Base-by-base conservation (phyloP, 2,797 vertebrate genomes). In the Ambastaia sidthimunki region DNA sequence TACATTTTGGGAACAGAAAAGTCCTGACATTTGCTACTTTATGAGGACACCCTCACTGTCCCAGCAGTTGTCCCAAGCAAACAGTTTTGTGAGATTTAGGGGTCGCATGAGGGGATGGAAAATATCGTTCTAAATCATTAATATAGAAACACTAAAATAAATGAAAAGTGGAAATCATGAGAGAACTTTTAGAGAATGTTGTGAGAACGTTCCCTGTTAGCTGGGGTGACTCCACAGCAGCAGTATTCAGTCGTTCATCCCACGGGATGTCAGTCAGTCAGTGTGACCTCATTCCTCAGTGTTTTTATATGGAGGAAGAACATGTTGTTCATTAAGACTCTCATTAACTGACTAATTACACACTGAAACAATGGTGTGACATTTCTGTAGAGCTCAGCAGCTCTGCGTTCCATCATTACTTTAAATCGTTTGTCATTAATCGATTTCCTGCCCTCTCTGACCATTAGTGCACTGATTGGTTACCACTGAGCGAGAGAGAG, bases 301-400 rank as follows among this genome's bases (percentile, higher is more conserved):
- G 25, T 37, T 67, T 69, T 70, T 52, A 60, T 25, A 47, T 23
- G 88, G 80, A 68, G 25, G 6, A 65, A 82, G 81, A 82, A 79
- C 75, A 60, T 70, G 70, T 44, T 66, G 76, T 82, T 89, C 85
- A 90, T 91, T 89, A 90, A 57, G 21, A 76, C 86, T 86, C 84
- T 89, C 89, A 91, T 93, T 92, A 91, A 86, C 83, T 85, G 75
- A 71, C 82, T 91, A 90, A 92, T 91, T 87, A 89, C 81, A 82
- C 37, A 37, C 83, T 80, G 76, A 80, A 78, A 80, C 78, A 76
- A 70, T 54, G 60, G 31, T 73, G 84, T 85, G 72, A 66, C 15
- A 59, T 87, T 89, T 74, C 72, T 71, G 16, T 47, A 47, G 68
- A 72, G 57, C 69, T 41, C 12, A 13, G 23, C 66, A 59, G 47